Base-by-base conservation (phyloP, 1,140 invertebrate genomes). In the Telenomus remus region DNA sequence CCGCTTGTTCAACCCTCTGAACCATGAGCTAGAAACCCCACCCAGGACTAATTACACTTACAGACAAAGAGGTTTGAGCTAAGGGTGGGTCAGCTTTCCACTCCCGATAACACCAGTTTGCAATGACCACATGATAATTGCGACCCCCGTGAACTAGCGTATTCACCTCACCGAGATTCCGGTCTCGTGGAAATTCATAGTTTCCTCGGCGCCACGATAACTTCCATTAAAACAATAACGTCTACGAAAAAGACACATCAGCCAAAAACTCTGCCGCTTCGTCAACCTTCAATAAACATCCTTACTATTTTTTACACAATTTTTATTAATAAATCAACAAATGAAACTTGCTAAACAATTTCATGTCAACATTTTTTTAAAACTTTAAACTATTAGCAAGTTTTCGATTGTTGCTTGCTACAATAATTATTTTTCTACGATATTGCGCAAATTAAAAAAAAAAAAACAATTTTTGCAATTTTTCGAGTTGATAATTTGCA, bases 11-110 rank as follows among this genome's bases (percentile, higher is more conserved):
- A 54, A 77, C 76, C 66, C 76, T 77, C 76, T 70, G 71, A 80
- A 72, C 68, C 57, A 70, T 72, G 79, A 80, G 73, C 68, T 63
- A 80, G 81, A 81, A 85, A 84, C 79, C 82, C 82, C 84, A 84
- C 83, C 82, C 83, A 82, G 77, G 83, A 86, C 86, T 88, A 88
- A 88, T 88, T 88, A 88, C 87, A 88, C 84, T 87, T 82, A 84
- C 80, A 82, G 84, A 85, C 83, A 84, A 85, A 85, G 84, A 83
- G 81, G 61, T 61, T 80, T 78, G 75, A 80, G 76, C 75, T 72
- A 71, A 77, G 80, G 79, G 80, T 80, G 78, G 81, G 79, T 80
- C 78, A 79, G 74, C 76, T 72, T 79, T 76, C 78, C 68, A 76
- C 82, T 83, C 79, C 80, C 81, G 85, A 86, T 87, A 86, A 85